phyloP scores from a whole-genome alignment of 2,113 vertebrate genomes.

The Ceyx cyanopectus region DNA sequence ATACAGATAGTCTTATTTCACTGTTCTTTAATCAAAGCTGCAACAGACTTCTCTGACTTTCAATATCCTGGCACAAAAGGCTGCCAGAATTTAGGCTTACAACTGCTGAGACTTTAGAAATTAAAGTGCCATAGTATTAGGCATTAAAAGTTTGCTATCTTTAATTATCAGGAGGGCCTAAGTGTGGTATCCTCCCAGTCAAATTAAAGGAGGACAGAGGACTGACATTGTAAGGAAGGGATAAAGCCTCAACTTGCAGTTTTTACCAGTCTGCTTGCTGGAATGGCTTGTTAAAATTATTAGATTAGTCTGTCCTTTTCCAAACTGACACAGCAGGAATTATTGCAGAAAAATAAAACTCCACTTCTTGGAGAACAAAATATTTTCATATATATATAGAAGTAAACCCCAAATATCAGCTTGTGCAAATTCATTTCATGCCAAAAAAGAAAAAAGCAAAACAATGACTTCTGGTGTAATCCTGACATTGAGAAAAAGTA shows the following conservation, averaged over 20 bases:
- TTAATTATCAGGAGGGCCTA: neutral
- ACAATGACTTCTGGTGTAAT: neutral
- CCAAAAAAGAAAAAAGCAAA: neutral
- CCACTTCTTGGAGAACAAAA: fast-evolving
- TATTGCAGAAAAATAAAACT: neutral
- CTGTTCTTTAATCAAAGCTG: neutral
- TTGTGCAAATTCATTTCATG: neutral
- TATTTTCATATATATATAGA: fast-evolving
- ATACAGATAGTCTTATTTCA: neutral
- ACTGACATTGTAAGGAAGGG: neutral
- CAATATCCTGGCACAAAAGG: neutral
- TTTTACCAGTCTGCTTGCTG: neutral
- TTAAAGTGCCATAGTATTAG: neutral
- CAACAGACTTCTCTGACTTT: neutral
- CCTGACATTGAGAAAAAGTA: neutral
- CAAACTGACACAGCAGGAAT: neutral
- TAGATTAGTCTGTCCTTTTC: neutral
- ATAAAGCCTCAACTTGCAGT: fast-evolving
- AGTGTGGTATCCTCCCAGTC: neutral
- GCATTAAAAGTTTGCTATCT: neutral
- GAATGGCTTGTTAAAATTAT: neutral
- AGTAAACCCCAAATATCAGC: fast-evolving
- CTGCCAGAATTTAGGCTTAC: neutral
- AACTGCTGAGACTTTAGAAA: neutral
- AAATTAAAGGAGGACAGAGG: neutral